Percentiles rank a stretch among this genome's conserved stretches.
Conservation (phyloP, 2,113 vertebrate species). For the Dasyprocta punctata region DNA sequence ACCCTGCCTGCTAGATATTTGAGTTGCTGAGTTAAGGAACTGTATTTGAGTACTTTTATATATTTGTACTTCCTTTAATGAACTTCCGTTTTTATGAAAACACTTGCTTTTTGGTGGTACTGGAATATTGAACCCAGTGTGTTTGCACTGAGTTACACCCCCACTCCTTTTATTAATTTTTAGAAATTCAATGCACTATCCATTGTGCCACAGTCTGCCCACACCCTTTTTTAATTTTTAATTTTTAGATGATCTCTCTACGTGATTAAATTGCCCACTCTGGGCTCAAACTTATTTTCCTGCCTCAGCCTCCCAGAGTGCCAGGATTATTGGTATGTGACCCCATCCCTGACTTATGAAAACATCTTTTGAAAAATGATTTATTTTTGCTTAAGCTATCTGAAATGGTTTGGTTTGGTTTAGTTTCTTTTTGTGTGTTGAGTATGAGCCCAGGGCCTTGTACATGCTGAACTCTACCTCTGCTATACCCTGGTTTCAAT, state of each 20-base stretch:
- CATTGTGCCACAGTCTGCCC: not conserved
- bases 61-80: not conserved
- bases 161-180: not conserved
- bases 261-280: not conserved
- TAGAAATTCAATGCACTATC: not conserved
- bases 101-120: not conserved
- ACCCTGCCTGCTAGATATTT: not conserved
- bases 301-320: not conserved
- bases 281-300: not conserved
- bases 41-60: not conserved
- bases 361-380: slow-evolving; percentile 41
- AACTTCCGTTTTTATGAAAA: not conserved
- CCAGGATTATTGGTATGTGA: not conserved
- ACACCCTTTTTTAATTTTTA: not conserved
- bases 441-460: not conserved
- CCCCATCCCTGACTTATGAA: not conserved
- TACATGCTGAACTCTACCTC: not conserved
- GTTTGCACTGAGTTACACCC: not conserved
- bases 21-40: slow-evolving; percentile 14
- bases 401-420: not conserved
- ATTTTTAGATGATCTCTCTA: not conserved
- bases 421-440: not conserved
- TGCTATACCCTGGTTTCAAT: not conserved
- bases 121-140: not conserved
- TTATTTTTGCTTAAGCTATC: slow-evolving; percentile 42